phyloP scores from a whole-genome alignment of 2,888 invertebrate genomes.

The Cyclophora punctaria region DNA sequence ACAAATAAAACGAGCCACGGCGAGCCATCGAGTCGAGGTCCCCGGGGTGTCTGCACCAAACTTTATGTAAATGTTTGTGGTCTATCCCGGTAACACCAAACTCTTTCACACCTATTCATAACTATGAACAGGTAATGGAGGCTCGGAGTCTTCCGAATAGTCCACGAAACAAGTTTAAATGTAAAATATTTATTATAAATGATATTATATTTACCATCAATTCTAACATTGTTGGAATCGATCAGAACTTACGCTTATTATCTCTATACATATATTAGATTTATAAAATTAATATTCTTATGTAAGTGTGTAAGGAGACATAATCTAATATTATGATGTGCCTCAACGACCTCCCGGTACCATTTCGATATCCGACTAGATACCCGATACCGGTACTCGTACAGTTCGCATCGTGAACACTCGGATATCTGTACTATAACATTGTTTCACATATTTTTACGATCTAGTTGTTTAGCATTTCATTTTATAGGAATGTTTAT shows the following conservation, averaged over 20 bases:
- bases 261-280: constrained; percentile 58
- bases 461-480: no score
- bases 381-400: no score
- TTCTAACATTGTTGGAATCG: constrained; percentile 48
- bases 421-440: no score
- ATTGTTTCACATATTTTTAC: no score
- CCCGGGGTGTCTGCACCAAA: not conserved
- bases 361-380: constrained; percentile 11
- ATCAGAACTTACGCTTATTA: constrained; percentile 70
- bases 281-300: constrained; percentile 53
- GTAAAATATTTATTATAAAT: constrained; percentile 16
- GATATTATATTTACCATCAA: constrained; percentile 30
- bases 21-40: not conserved
- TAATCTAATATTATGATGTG: constrained; percentile 57
- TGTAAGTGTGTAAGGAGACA: constrained; percentile 50
- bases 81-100: constrained; percentile 10
- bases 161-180: constrained; percentile 11
- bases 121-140: not conserved
- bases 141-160: constrained; percentile 3
- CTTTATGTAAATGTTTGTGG: constrained; percentile 3
- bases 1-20: not conserved
- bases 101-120: not conserved
- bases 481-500: no score
- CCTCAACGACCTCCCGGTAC: constrained; percentile 54
- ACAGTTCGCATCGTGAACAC: no score